Conservation (phyloP, 2,113 vertebrate species). For the Motacilla alba region DNA sequence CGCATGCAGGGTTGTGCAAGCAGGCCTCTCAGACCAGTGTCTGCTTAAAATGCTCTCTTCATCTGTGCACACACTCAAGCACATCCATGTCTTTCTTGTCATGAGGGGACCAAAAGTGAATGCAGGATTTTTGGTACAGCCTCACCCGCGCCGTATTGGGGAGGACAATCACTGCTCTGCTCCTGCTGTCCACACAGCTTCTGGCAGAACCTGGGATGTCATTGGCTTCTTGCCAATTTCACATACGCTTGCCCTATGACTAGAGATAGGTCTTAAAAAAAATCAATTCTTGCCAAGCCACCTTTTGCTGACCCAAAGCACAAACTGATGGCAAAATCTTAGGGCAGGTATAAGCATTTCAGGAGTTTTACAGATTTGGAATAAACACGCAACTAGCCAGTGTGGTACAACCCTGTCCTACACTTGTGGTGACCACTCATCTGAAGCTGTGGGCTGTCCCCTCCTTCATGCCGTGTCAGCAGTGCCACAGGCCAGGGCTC, state of each 20-base stretch:
- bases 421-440: not conserved
- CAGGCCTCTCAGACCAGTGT: too few species aligned
- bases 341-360: not conserved
- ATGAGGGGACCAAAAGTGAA: too few species aligned
- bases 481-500: not conserved
- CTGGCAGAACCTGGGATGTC: not conserved
- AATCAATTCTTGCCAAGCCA: not conserved
- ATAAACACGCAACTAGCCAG: not conserved
- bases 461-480: accelerated
- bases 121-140: not conserved
- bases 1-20: too few species aligned
- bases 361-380: not conserved
- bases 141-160: accelerated
- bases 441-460: not conserved
- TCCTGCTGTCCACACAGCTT: too few species aligned
- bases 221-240: not conserved
- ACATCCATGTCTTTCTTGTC: too few species aligned
- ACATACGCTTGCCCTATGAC: not conserved
- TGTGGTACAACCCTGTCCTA: not conserved
- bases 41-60: too few species aligned
- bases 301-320: not conserved
- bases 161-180: not conserved
- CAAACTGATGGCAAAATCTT: not conserved
- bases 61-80: too few species aligned
- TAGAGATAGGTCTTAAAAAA: not conserved